These are phyloP conservation scores for Drosophila buzzatii DNA, from an alignment of 2,888 invertebrate species.

Conservation along the genomic window DNA sequence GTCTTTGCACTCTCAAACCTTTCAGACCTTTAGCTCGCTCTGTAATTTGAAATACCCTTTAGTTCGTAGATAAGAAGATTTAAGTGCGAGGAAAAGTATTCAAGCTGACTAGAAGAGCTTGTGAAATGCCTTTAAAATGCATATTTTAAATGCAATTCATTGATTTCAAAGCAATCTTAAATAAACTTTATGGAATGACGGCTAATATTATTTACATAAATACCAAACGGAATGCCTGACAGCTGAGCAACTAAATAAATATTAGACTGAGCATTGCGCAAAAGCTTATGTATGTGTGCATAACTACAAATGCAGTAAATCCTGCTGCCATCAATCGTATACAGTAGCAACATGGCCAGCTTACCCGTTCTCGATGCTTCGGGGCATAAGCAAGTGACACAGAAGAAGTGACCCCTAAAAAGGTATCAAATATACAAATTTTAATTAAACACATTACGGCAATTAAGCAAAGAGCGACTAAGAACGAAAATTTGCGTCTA, in stretches of 20 bases:
- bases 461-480: constrained; percentile 52
- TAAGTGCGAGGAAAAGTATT: too few relatives aligned
- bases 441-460: constrained; percentile 71
- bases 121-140: too few relatives aligned
- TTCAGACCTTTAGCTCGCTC: not conserved
- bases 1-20: not conserved
- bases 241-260: too few relatives aligned
- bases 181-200: not conserved
- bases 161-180: not conserved
- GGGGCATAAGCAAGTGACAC: not conserved
- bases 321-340: not conserved
- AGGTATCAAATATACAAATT: constrained; percentile 52
- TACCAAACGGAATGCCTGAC: too few relatives aligned
- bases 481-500: constrained; percentile 4
- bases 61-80: not conserved
- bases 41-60: not conserved
- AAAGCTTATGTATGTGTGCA: too few relatives aligned
- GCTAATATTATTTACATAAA: too few relatives aligned
- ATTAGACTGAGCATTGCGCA: not conserved
- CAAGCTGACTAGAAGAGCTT: too few relatives aligned
- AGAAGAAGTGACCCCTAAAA: constrained; percentile 23
- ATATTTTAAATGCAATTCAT: too few relatives aligned
- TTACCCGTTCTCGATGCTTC: not conserved
- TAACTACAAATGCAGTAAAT: not conserved
- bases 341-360: not conserved